These are phyloP conservation scores for Alauda arvensis DNA, from an alignment of 2,797 vertebrate genomes.

Conservation along the genomic window DNA sequence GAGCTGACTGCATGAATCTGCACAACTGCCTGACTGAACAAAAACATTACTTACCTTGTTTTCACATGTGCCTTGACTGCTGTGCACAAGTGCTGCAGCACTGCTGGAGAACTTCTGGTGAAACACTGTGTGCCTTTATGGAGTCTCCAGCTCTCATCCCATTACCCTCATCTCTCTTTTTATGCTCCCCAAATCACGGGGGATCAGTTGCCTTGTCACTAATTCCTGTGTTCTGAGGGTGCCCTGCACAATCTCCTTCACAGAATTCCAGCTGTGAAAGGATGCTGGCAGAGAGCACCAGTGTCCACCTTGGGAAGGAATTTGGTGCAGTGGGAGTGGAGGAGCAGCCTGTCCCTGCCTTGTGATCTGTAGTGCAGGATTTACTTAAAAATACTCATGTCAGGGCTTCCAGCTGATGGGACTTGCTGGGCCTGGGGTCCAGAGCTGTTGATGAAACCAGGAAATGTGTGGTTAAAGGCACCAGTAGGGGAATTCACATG, in stretches of 20 bases:
- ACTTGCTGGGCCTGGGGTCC: not conserved
- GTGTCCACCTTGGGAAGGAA: not conserved
- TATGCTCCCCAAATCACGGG: not conserved
- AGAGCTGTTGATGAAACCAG: not conserved
- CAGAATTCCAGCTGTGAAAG: not conserved
- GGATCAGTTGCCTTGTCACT: not conserved
- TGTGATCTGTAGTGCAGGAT: not conserved
- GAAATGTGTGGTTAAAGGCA: not conserved
- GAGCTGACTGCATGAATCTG: not conserved
- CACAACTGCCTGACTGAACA: not conserved
- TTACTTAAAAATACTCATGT: not conserved
- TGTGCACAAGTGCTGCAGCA: not conserved
- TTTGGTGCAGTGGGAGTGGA: not conserved
- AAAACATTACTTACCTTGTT: not conserved
- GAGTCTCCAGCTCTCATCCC: not conserved
- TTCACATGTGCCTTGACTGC: not conserved
- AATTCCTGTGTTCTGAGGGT: not conserved
- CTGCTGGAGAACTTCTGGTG: not conserved
- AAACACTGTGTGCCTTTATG: not conserved
- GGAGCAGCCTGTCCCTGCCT: not conserved
- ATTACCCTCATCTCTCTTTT: not conserved
- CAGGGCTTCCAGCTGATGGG: not conserved
- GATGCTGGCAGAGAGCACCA: not conserved
- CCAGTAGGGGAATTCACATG: not conserved
- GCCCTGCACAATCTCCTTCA: not conserved